Evolutionary conservation across 2,797 vertebrate species (phyloP).

Genomic region (Antennarius maculatus): DNA sequence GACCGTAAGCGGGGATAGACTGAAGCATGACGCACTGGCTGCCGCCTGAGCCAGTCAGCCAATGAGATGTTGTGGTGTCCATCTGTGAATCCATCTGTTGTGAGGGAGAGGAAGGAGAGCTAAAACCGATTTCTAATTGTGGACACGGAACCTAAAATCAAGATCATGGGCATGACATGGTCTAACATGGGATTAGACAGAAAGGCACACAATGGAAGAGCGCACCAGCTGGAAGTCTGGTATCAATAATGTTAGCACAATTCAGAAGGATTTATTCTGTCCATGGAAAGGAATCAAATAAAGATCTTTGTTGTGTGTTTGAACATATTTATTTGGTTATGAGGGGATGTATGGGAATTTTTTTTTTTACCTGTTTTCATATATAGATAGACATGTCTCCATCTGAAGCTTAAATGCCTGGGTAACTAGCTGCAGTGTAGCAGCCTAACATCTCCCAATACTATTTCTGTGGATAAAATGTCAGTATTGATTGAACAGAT

Average conservation of each 20-base stretch:
- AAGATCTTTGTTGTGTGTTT: too few relatives aligned
- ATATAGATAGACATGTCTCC: neutral
- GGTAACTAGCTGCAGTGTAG: slow-evolving; percentile 27
- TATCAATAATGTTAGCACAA: slow-evolving; percentile 18
- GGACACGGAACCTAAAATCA: slow-evolving; percentile 38
- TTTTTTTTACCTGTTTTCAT: neutral
- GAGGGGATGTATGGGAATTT: slow-evolving; percentile 10
- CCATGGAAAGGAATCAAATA: slow-evolving; percentile 9
- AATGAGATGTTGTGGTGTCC: slow-evolving; percentile 72
- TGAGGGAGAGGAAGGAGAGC: slow-evolving; percentile 45
- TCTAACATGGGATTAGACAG: slow-evolving; percentile 34
- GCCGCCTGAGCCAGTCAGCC: slow-evolving; percentile 62
- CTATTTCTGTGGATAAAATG: slow-evolving; percentile 59
- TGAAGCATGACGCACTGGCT: slow-evolving; percentile 65
- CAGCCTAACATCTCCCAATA: slow-evolving; percentile 37
- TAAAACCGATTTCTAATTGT: slow-evolving; percentile 50
- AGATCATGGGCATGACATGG: slow-evolving; percentile 44
- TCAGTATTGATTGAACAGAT: slow-evolving; percentile 64
- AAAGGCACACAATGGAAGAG: slow-evolving; percentile 14
- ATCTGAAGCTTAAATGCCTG: slow-evolving; percentile 38
- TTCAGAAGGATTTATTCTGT: slow-evolving; percentile 3
- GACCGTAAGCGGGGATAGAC: slow-evolving; percentile 68
- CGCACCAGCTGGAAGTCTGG: slow-evolving; percentile 19
- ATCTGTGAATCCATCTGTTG: slow-evolving; percentile 84
- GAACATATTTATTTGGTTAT: slow-evolving; percentile 10